phyloP scores from a whole-genome alignment of 2,113 vertebrate genomes.

The Felis chaus region DNA sequence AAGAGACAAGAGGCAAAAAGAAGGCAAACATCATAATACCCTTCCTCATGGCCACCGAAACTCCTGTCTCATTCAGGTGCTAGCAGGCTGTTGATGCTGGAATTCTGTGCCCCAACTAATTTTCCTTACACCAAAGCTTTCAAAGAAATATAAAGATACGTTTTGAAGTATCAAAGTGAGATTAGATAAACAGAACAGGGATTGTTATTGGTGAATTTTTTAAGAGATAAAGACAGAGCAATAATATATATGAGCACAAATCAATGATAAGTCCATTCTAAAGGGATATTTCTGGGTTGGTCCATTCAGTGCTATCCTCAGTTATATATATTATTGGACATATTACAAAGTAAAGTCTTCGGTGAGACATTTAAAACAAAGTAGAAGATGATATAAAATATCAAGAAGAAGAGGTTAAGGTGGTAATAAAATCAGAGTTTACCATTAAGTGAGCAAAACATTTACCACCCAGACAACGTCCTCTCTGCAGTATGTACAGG shows the following conservation, averaged over 20 bases:
- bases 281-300: neutral
- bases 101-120: neutral
- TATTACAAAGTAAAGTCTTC: neutral
- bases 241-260: neutral
- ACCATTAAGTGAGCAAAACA: conserved; percentile 69
- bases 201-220: neutral
- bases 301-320: neutral
- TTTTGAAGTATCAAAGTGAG: neutral
- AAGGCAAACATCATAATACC: neutral
- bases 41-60: neutral
- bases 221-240: neutral
- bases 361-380: conserved; percentile 22
- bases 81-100: neutral
- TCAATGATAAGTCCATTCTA: neutral
- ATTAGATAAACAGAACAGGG: neutral
- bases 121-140: neutral
- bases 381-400: conserved; percentile 18
- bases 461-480: conserved; percentile 55
- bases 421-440: conserved; percentile 31
- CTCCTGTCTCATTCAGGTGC: neutral
- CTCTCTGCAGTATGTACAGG: neutral
- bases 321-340: neutral
- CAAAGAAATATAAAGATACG: neutral
- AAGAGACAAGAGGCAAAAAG: neutral
- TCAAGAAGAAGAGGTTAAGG: neutral